Evolutionary conservation across 2,113 vertebrate species (phyloP).

Genomic region (rabbit (Oryctolagus cuniculus)): DNA sequence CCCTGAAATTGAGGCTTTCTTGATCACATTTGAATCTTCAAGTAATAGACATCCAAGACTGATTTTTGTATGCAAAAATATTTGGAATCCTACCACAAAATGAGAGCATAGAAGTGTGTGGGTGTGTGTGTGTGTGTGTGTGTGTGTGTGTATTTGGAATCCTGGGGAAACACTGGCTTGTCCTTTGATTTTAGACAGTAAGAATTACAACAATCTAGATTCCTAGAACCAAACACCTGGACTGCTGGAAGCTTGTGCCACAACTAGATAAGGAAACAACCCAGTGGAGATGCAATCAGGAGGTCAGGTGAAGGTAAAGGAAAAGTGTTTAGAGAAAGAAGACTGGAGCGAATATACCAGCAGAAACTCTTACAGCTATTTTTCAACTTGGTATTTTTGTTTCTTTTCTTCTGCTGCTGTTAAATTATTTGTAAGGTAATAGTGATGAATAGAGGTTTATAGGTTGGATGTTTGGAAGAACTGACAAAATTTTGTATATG

Average conservation of each 20-base stretch:
- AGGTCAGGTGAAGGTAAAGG: not conserved
- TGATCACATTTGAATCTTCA: not conserved
- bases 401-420: not conserved
- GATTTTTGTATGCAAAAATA: not conserved
- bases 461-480: not conserved
- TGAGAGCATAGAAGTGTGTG: not conserved
- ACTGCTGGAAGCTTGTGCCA: not conserved
- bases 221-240: not conserved
- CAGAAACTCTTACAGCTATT: not conserved
- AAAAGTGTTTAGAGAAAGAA: not conserved
- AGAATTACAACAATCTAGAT: not conserved
- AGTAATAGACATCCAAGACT: not conserved
- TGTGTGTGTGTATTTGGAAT: not conserved
- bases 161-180: not conserved
- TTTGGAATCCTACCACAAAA: not conserved
- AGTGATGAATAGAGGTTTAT: not conserved
- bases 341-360: not conserved
- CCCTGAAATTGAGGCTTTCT: not conserved
- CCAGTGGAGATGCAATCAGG: not conserved
- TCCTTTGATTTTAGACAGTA: not conserved
- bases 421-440: not conserved
- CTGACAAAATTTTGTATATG: not conserved
- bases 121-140: not conserved
- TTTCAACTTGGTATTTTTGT: constrained; percentile 4
- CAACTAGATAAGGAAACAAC: not conserved